Percentiles rank a stretch among this genome's conserved stretches.
These are phyloP conservation scores for Philopedon plagiatum DNA, from an alignment of 2,888 invertebrate species.

Conservation along the genomic window DNA sequence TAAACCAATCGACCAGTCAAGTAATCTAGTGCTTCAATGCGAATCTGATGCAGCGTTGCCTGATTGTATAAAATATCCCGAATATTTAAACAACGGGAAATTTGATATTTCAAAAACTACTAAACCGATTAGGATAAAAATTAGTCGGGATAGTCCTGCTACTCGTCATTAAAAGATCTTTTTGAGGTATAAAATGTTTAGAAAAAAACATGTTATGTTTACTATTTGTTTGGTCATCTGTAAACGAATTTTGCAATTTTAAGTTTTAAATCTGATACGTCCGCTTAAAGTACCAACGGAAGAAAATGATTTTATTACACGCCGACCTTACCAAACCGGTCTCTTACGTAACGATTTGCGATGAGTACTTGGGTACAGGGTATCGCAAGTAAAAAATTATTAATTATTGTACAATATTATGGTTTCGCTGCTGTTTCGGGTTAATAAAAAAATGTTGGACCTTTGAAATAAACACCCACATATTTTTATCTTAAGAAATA, in stretches of 20 bases:
- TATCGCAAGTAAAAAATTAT: too few relatives aligned
- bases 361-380: too few relatives aligned
- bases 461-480: too few relatives aligned
- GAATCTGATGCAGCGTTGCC: slow-evolving; percentile 4
- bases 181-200: too few relatives aligned
- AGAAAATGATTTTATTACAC: background rate
- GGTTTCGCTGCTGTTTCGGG: too few relatives aligned
- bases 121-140: too few relatives aligned
- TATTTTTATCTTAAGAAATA: too few relatives aligned
- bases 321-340: background rate
- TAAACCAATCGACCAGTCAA: slow-evolving; percentile 29
- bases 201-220: background rate
- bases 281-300: background rate
- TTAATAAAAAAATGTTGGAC: too few relatives aligned
- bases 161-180: too few relatives aligned
- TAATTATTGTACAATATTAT: too few relatives aligned
- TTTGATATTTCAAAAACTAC: too few relatives aligned
- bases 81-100: background rate
- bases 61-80: background rate
- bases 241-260: background rate
- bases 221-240: background rate
- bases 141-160: too few relatives aligned
- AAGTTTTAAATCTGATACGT: background rate
- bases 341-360: background rate
- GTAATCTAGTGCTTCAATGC: background rate